Conservation (phyloP, 2,888 invertebrate genomes). For the Spilosoma lubricipeda region DNA sequence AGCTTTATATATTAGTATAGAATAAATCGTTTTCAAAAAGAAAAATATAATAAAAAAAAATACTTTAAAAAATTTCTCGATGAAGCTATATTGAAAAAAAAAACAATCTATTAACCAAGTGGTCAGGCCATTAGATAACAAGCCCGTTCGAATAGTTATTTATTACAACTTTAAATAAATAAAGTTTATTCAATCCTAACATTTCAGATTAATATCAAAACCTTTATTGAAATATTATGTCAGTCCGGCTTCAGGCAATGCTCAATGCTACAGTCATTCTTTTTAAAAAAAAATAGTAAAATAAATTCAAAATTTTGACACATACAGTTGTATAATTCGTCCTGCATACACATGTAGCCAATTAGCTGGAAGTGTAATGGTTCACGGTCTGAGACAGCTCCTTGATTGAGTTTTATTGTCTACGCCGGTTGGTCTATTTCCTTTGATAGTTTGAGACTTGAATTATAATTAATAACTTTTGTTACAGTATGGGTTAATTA, state of each 20-base stretch:
- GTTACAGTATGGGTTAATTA: constrained; percentile 19
- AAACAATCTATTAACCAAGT: too few species aligned
- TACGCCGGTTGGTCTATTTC: constrained; percentile 73
- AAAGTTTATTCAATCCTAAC: too few species aligned
- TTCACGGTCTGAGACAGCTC: constrained; percentile 65
- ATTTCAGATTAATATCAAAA: too few species aligned
- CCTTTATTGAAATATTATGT: too few species aligned
- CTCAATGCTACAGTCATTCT: not conserved
- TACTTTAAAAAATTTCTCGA: too few species aligned
- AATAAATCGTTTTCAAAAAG: too few species aligned
- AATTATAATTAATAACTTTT: constrained; percentile 20
- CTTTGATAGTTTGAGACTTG: constrained; percentile 40
- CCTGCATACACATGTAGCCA: constrained; percentile 70
- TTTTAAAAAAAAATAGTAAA: not conserved
- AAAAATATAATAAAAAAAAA: too few species aligned
- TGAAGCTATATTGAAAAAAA: too few species aligned
- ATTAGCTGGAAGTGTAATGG: constrained; percentile 75
- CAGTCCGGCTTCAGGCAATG: not conserved
- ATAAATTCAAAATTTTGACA: constrained; percentile 15
- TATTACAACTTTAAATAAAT: too few species aligned
- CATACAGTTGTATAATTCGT: constrained; percentile 31
- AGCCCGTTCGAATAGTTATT: too few species aligned
- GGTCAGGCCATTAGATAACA: too few species aligned
- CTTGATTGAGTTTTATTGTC: constrained; percentile 84
- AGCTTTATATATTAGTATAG: too few species aligned